Conservation (phyloP, 2,888 invertebrate species). For the Lasioglossum vierecki region DNA sequence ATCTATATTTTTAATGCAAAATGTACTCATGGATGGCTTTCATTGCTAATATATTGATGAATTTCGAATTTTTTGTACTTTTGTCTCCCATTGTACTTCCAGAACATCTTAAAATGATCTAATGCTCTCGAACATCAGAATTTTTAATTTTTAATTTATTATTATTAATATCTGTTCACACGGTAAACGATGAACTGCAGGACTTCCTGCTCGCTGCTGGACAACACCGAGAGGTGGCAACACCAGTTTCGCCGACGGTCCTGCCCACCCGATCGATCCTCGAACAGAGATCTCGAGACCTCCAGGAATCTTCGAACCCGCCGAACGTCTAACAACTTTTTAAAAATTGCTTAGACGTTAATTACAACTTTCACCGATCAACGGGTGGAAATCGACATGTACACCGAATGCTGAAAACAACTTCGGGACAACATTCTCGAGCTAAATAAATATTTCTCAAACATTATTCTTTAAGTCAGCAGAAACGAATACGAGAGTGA, state of each 20-base stretch:
- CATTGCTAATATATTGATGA: too few relatives aligned
- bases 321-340: neutral
- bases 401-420: neutral
- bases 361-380: neutral
- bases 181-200: neutral
- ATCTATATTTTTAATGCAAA: too few relatives aligned
- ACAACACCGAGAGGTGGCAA: conserved; percentile 52
- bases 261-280: neutral
- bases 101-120: too few relatives aligned
- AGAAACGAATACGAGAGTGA: neutral
- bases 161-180: neutral
- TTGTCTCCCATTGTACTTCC: too few relatives aligned
- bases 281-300: neutral
- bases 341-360: neutral
- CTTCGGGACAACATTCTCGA: neutral
- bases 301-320: neutral
- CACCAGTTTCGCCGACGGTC: conserved; percentile 44
- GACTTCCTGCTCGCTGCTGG: conserved; percentile 18
- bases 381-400: neutral
- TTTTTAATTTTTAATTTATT: neutral
- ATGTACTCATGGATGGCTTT: too few relatives aligned
- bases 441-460: fast-evolving
- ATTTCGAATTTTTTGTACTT: too few relatives aligned
- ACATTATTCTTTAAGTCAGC: neutral
- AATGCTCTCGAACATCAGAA: too few relatives aligned